A percentile compares a stretch with the other conserved stretches of the same genome.
These are phyloP conservation scores for Microctenopoma steveboyesi DNA, from an alignment of 2,797 vertebrate genomes.

Conservation along the genomic window DNA sequence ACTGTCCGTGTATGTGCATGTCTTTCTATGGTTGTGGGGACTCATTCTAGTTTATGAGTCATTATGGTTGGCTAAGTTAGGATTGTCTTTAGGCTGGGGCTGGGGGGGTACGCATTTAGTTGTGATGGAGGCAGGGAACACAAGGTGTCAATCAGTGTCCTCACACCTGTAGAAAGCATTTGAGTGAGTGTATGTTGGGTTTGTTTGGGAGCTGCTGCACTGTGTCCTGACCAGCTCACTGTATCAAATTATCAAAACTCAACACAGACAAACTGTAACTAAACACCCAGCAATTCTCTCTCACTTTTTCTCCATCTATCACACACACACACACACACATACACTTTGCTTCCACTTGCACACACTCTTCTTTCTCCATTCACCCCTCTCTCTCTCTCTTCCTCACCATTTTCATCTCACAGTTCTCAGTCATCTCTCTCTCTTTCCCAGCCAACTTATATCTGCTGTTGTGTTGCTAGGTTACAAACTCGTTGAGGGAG, in stretches of 20 bases:
- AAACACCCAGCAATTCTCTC: slow-evolving; percentile 56
- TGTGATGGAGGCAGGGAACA: too few relatives aligned
- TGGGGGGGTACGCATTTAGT: background rate
- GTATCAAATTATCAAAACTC: slow-evolving; percentile 74
- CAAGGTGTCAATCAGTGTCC: too few relatives aligned
- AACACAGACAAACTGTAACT: slow-evolving; percentile 71
- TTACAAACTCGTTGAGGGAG: slow-evolving; percentile 72
- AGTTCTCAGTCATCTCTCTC: slow-evolving; percentile 43
- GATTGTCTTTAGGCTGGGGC: background rate
- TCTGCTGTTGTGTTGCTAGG: slow-evolving; percentile 76
- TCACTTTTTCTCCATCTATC: slow-evolving; percentile 26
- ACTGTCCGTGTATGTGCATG: slow-evolving; percentile 25
- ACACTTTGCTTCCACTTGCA: slow-evolving; percentile 14
- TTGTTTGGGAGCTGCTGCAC: slow-evolving; percentile 56
- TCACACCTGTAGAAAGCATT: background rate
- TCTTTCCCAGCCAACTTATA: slow-evolving; percentile 61
- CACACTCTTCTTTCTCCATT: background rate
- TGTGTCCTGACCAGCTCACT: slow-evolving; percentile 65
- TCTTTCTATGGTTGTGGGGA: slow-evolving; percentile 29
- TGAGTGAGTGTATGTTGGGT: slow-evolving; percentile 31
- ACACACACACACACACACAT: slow-evolving; percentile 10
- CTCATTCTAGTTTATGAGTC: background rate
- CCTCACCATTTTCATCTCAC: slow-evolving; percentile 37
- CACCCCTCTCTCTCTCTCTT: slow-evolving; percentile 21
- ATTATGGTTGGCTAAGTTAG: too few relatives aligned